Percentiles rank a stretch among this genome's conserved stretches.
Evolutionary conservation across 2,797 vertebrate genomes (phyloP).

Genomic region (Cuniculus paca): DNA sequence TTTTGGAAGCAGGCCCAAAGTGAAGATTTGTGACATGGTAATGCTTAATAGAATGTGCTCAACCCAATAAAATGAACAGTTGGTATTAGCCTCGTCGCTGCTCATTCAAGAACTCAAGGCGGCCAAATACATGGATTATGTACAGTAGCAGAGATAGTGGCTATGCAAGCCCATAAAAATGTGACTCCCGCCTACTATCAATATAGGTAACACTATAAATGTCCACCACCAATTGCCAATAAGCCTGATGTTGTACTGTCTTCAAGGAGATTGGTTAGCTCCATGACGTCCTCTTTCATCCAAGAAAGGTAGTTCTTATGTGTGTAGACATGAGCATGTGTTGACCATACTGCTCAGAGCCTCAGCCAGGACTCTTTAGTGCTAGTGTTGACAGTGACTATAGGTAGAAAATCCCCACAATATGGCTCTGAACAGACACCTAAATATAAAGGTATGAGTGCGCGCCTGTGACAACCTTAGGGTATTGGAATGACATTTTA

Average conservation of each 20-base stretch:
- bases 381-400: not conserved
- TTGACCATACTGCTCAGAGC: not conserved
- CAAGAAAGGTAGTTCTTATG: not conserved
- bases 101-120: not conserved
- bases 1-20: not conserved
- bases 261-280: not conserved
- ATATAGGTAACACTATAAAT: not conserved
- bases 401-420: not conserved
- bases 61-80: not conserved
- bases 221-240: not conserved
- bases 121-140: not conserved
- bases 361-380: not conserved
- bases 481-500: not conserved
- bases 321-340: fast-evolving
- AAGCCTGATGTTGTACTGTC: not conserved
- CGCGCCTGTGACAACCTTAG: not conserved
- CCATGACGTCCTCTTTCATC: not conserved
- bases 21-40: fast-evolving
- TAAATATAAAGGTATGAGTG: not conserved
- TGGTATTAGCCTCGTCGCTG: not conserved
- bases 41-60: not conserved
- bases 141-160: not conserved
- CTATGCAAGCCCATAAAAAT: not conserved
- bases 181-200: not conserved
- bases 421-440: not conserved